Evolutionary conservation across 2,797 vertebrate genomes (phyloP).

Genomic region (Caiman crocodilus): DNA sequence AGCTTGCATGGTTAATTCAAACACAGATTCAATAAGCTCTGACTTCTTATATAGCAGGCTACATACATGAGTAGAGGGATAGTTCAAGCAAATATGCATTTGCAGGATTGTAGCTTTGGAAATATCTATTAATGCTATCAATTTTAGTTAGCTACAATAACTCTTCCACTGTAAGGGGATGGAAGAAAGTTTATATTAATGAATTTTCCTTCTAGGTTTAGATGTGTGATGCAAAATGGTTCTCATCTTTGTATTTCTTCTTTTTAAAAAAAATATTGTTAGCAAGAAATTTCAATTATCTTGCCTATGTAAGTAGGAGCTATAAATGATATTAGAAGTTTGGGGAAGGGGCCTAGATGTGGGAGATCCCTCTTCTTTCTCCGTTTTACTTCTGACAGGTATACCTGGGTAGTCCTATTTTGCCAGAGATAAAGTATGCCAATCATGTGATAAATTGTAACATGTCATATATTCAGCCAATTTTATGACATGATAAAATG

Average conservation of each 20-base stretch:
- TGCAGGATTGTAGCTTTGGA: not conserved
- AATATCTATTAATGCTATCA: not conserved
- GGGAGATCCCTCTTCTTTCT: no score
- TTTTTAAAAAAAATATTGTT: not conserved
- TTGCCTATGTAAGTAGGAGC: not conserved
- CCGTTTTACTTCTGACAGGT: no score
- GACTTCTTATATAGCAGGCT: not conserved
- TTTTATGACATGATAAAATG: no score
- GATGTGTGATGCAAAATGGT: accelerated
- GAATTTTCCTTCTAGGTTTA: not conserved
- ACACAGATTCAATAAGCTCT: not conserved
- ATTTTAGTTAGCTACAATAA: not conserved
- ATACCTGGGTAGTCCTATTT: no score
- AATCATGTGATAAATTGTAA: no score
- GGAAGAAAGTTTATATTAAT: not conserved
- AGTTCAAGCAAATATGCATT: not conserved
- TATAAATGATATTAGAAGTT: not conserved
- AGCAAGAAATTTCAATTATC: not conserved
- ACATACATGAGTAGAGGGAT: not conserved
- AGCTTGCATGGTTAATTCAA: not conserved
- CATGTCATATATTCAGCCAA: no score
- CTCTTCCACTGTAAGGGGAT: not conserved
- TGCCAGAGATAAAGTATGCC: no score
- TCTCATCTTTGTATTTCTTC: not conserved
- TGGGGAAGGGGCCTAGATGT: not conserved